Evolutionary conservation across 1,140 invertebrate species (phyloP), one percentile per base, ranked within the genome.

Genomic region (Drosophila nebulosa): DNA sequence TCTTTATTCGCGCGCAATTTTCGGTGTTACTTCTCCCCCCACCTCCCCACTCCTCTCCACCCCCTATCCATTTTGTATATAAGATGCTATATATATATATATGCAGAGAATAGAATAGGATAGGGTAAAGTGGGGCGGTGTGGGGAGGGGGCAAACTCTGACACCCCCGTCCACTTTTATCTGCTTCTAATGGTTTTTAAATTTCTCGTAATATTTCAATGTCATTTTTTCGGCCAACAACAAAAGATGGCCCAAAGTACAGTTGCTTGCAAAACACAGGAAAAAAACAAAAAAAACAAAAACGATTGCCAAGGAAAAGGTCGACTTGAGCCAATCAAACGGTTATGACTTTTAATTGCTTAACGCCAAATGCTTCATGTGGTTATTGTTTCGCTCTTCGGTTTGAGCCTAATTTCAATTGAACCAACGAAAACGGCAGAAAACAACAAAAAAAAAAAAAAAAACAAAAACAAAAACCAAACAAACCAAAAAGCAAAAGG

Each of bases 141-240:
- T 51, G 10, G 27, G 42, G 10, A 12, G 7, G 35, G 63, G 16
- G 32, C 7, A 14, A 24, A 10, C 42, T 27, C 10, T 39, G 30
- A 32, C 30, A n/a, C 30, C 56, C 14, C 22, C 51, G 36, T 57
- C 39, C 39, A 46, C 16, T 66, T 63, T 59, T 72, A 74, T 78
- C 83, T 86, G 83, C 66, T 81, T 78, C 64, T 86, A 86, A 86
- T 86, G 83, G 83, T 86, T 86, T 86, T 86, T 86, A 83, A 86
- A 86, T 86, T 88, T 88, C 63, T 60, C 16, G 78, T 86, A 86
- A 86, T 86, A 86, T 83, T 86, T 86, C 83, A 86, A 83, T 83
- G 83, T 78, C 83, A 86, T 86, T 86, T 69, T 64, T 21, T 21
- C 24, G 81, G 69, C 79, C 80, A 86, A 85, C 80, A 86, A 85